Evolutionary conservation across 1,140 invertebrate species (phyloP).

Genomic region (Ostrea edulis): DNA sequence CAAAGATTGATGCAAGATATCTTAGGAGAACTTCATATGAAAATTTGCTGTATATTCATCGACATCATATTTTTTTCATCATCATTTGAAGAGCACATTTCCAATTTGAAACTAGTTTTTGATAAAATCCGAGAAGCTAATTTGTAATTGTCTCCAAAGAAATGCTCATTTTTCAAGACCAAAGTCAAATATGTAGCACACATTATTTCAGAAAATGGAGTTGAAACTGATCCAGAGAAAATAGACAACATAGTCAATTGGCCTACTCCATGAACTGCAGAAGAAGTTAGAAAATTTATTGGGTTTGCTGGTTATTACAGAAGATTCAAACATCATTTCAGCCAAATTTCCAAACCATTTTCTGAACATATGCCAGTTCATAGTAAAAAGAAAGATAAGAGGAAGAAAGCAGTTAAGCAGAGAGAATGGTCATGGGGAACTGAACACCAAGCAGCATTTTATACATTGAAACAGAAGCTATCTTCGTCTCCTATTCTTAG

Average conservation of each 20-base stretch:
- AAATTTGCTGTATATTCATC: constrained; percentile 57
- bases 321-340: constrained; percentile 41
- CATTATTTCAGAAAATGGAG: constrained; percentile 45
- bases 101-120: constrained; percentile 64
- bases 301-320: constrained; percentile 59
- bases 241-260: constrained; percentile 34
- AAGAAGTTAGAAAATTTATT: constrained; percentile 52
- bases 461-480: constrained; percentile 53
- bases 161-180: constrained; percentile 56
- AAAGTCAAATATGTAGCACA: constrained; percentile 65
- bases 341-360: constrained; percentile 43
- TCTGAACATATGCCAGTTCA: not conserved
- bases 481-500: constrained; percentile 57
- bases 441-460: constrained; percentile 50
- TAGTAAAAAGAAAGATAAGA: not conserved
- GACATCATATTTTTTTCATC: constrained; percentile 58
- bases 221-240: constrained; percentile 54
- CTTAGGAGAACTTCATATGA: constrained; percentile 53
- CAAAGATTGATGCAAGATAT: constrained; percentile 62
- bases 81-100: constrained; percentile 49
- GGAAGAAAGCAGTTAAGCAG: not conserved
- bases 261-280: constrained; percentile 38
- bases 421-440: constrained; percentile 17
- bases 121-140: constrained; percentile 56
- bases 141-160: constrained; percentile 53